Evolutionary conservation across 1,140 invertebrate genomes (phyloP), one percentile per base, ranked within the genome.

Genomic region (Trinorchestia longiramus): DNA sequence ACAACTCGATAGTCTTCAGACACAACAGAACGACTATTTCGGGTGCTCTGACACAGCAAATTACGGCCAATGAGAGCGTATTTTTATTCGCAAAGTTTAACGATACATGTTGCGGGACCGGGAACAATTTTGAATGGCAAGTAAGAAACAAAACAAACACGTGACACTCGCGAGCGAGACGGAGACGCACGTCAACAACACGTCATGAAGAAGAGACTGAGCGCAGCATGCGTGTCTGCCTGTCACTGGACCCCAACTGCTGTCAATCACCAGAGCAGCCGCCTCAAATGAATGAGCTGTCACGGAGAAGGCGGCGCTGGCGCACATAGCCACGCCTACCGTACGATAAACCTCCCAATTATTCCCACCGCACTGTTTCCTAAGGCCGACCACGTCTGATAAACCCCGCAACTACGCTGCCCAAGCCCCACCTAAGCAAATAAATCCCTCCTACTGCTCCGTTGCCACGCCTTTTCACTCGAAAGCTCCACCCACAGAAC

Each of bases 261-360:
- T 97, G 96, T 97, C 96, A 97, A 97, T 97, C 96, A 97, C 96
- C 95, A 96, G 96, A 95, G 91, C 96, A 96, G 96, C 96, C 96
- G 96, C 96, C 96, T 96, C 96, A 97, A 97, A 97, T 97, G 96
- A 97, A 97, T 97, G 96, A 97, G 96, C 96, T 97, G 96, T 97
- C 96, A 97, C 96, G 96, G 92, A 17, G 43, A 43, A 94, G 92
- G 92, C 92, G 92, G 92, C 88, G 6, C 41, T 44, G 44, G 41
- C 44, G 92, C 44, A 43, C 43, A 8, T 40, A 4, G 43, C 43
- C 44, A 43, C 92, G 43, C 92, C 92, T 94, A 94, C 43, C 92
- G 92, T 23, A 94, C 43, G 92, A 94, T 94, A 94, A 94, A 94
- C 92, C 92, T 94, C 92, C 92, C 92, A 94, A 94, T 94, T 94